Percentiles rank a stretch among this genome's conserved stretches.
Evolutionary conservation across 1,140 invertebrate species (phyloP).

Genomic region (Teleogryllus occipitalis): DNA sequence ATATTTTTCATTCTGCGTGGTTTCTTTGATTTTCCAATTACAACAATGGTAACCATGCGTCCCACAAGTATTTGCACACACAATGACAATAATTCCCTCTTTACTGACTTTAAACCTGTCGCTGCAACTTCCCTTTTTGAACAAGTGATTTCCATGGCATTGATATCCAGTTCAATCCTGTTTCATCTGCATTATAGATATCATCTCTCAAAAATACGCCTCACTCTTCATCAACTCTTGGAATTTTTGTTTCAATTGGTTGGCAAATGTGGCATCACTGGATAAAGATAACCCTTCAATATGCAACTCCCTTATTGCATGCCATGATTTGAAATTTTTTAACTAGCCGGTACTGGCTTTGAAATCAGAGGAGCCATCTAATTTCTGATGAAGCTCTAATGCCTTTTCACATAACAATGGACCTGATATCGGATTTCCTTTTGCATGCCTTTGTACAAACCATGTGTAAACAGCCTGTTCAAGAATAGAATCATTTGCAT

Average conservation of each 20-base stretch:
- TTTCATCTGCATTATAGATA: constrained; percentile 22
- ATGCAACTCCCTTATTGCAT: constrained; percentile 3
- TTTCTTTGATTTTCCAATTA: constrained; percentile 12
- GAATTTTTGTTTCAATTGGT: constrained; percentile 12
- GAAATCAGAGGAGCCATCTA: too few species aligned
- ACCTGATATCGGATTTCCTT: too few species aligned
- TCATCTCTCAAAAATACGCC: constrained; percentile 16
- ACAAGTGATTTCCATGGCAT: constrained; percentile 11
- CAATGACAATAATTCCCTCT: constrained; percentile 7
- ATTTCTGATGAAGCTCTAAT: too few species aligned
- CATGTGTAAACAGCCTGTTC: too few species aligned
- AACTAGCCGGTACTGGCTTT: too few species aligned
- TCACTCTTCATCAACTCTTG: constrained; percentile 11
- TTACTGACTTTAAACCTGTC: constrained; percentile 9
- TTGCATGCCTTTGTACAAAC: too few species aligned
- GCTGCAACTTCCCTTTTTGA: constrained; percentile 11
- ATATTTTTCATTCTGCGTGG: background rate
- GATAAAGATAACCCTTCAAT: too few species aligned
- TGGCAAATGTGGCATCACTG: background rate
- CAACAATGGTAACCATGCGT: background rate
- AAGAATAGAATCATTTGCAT: too few species aligned
- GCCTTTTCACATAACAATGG: too few species aligned
- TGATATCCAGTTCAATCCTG: constrained; percentile 17
- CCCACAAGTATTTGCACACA: constrained; percentile 10
- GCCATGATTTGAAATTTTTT: background rate